These are phyloP conservation scores for Pipra filicauda DNA, from an alignment of 2,113 vertebrate genomes.

Conservation along the genomic window DNA sequence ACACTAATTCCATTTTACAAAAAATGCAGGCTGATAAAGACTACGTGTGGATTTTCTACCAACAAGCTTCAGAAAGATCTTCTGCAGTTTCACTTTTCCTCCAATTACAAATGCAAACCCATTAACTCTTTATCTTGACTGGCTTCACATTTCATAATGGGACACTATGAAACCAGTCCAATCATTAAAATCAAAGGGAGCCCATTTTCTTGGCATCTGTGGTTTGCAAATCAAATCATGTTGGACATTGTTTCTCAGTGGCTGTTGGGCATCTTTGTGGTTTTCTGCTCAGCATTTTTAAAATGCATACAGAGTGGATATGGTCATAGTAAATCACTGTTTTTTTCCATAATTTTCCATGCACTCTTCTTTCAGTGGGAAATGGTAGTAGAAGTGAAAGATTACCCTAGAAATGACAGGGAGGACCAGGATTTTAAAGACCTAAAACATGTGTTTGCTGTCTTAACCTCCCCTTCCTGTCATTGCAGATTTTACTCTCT, in stretches of 20 bases:
- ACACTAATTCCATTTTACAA: neutral
- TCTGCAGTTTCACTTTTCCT: neutral
- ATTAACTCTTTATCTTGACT: neutral
- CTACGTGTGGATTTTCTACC: neutral
- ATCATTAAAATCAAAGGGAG: neutral
- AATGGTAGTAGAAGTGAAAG: neutral
- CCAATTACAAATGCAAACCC: neutral
- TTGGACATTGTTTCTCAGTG: neutral
- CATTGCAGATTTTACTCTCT: neutral
- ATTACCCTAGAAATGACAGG: neutral
- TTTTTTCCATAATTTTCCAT: neutral
- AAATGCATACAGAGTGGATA: neutral
- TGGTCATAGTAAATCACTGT: neutral
- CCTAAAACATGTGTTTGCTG: neutral
- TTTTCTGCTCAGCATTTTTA: neutral
- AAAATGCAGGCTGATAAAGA: neutral
- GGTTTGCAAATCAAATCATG: neutral
- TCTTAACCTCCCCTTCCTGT: neutral
- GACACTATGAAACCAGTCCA: neutral
- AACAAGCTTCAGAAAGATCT: neutral
- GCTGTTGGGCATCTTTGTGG: neutral
- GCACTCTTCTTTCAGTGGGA: neutral
- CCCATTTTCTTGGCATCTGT: neutral
- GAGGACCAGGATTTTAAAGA: neutral
- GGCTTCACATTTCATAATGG: neutral